Base-by-base conservation (phyloP, 2,797 vertebrate genomes). In the Smutsia temminckii region DNA sequence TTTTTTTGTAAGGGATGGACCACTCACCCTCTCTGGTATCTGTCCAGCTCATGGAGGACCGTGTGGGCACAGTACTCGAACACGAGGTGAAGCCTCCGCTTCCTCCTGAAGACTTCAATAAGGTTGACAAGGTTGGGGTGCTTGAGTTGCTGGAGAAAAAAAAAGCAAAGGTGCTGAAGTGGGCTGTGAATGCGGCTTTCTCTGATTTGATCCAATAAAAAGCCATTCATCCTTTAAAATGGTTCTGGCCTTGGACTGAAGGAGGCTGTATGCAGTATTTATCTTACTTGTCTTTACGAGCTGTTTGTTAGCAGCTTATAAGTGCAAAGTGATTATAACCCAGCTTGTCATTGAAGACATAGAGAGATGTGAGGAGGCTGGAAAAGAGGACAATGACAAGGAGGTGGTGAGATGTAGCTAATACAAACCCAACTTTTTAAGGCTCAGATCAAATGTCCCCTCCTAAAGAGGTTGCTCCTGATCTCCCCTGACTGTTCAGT, bases 61-160 rank as follows among this genome's bases (percentile, higher is more conserved):
- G 99, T 99, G 98, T 99, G 99, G 96, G 99, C 99, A 1, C 99
- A 99, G 98, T 99, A 99, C 86, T 99, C 99, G 1, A 99, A 99
- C 89, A 99, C 99, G 80, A 99, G 98, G 97, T 99, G 99, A 46
- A 99, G 99, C 93, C 98, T 99, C 94, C 99, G 96, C 89, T 99
- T 99, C 59, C 99, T 99, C 40, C 99, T 98, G 96, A 99, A 99
- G 96, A 99, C 99, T 69, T 99, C 99, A 55, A 99, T 99, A 91
- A 99, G 99, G 91, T 98, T 99, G 86, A 99, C 99, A 91, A 99
- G 98, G 98, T 99, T 99, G 96, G 99, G 98, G 96, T 99, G 99
- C 80, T 99, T 99, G 97, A 99, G 99, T 99, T 99, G 99, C 99
- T 99, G 98, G 37, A 96, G 95, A 97, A 29, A 97, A 42, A 95